phyloP scores from a whole-genome alignment of 2,797 vertebrate genomes.

The Scleropages formosus region DNA sequence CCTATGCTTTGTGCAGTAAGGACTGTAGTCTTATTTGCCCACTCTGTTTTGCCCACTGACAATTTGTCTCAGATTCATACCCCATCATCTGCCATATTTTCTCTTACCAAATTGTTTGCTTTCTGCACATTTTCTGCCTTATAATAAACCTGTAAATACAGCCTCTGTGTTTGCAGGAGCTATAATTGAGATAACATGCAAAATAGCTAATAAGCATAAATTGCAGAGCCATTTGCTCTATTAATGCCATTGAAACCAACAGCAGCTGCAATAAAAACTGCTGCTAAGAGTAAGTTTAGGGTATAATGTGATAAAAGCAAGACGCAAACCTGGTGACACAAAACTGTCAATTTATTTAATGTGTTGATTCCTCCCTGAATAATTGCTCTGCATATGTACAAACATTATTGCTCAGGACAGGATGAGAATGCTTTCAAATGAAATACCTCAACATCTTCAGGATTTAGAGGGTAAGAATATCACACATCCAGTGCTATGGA shows the following conservation, averaged over 20 bases:
- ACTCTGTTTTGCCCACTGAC: background rate
- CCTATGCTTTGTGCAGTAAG: background rate
- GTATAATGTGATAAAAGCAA: slow-evolving; percentile 7
- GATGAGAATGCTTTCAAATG: too few species aligned
- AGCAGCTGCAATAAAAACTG: slow-evolving; percentile 13
- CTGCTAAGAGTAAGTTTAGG: background rate
- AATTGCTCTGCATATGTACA: too few species aligned
- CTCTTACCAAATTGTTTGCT: background rate
- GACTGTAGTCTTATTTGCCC: background rate
- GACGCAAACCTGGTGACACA: too few species aligned
- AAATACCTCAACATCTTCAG: too few species aligned
- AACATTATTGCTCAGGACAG: too few species aligned
- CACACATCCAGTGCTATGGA: too few species aligned
- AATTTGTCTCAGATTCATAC: slow-evolving; percentile 11
- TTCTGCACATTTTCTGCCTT: slow-evolving; percentile 9
- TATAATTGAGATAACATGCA: slow-evolving; percentile 22
- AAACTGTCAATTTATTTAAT: too few species aligned
- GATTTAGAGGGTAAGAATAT: too few species aligned
- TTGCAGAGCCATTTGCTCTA: background rate
- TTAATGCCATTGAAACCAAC: slow-evolving; percentile 4
- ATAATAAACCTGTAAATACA: slow-evolving; percentile 21
- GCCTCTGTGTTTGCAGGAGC: slow-evolving; percentile 21
- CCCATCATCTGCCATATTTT: slow-evolving; percentile 13
- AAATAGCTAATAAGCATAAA: slow-evolving; percentile 23
- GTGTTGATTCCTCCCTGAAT: too few species aligned